A percentile compares a stretch with the other conserved stretches of the same genome.
phyloP scores from a whole-genome alignment of 2,113 vertebrate species.

The Protobothrops flavoviridis region DNA sequence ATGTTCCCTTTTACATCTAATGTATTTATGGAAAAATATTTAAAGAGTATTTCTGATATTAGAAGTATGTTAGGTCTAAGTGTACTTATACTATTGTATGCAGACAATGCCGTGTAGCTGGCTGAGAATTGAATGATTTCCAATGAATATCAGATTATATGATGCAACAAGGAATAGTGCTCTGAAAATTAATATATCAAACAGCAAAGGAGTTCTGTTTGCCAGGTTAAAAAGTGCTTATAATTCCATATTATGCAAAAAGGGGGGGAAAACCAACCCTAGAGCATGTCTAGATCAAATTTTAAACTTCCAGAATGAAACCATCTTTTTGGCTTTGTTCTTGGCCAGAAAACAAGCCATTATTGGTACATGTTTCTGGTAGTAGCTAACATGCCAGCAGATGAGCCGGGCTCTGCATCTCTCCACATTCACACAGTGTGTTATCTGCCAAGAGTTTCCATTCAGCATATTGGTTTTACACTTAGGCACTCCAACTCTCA shows the following conservation, averaged over 20 bases:
- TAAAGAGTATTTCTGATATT: background rate
- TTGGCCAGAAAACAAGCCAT: background rate
- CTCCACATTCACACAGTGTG: background rate
- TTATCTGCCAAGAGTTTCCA: background rate
- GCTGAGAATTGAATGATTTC: background rate
- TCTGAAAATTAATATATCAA: background rate
- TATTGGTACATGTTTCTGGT: background rate
- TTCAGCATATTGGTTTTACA: too few species aligned
- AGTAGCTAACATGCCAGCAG: background rate
- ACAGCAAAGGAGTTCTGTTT: background rate
- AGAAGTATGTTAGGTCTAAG: background rate
- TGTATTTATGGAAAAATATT: background rate
- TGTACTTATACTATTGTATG: background rate
- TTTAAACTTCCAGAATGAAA: background rate
- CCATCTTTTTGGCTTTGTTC: background rate
- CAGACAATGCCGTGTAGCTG: background rate
- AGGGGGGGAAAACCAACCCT: background rate
- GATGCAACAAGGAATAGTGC: background rate
- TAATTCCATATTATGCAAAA: background rate
- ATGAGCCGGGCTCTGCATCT: background rate
- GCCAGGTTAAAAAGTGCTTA: background rate
- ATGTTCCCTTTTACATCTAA: background rate
- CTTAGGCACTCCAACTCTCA: too few species aligned
- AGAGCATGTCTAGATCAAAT: background rate
- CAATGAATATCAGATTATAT: background rate